Percentiles rank a stretch among this genome's conserved stretches.
These are phyloP conservation scores for Nasonia longicornis DNA, from an alignment of 1,140 invertebrate genomes.

Conservation along the genomic window DNA sequence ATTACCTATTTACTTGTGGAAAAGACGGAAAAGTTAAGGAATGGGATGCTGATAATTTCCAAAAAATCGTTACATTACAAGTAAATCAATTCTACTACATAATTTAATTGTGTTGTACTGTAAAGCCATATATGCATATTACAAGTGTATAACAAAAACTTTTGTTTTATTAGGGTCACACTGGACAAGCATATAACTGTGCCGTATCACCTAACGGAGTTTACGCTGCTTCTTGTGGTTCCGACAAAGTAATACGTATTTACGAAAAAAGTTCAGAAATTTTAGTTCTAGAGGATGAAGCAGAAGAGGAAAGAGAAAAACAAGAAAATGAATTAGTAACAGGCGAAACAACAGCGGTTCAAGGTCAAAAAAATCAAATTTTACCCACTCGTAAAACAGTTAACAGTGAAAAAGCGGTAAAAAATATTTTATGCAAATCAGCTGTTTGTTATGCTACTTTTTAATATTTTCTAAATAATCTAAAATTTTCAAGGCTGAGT, in stretches of 20 bases:
- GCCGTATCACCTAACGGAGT: conserved; percentile 85
- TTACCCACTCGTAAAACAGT: conserved; percentile 91
- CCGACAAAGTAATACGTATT: conserved; percentile 89
- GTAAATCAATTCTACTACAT: conserved; percentile 66
- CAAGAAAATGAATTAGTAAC: conserved; percentile 80
- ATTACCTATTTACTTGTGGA: conserved; percentile 92
- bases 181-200: conserved; percentile 82
- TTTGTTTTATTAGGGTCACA: conserved; percentile 74
- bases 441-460: background rate
- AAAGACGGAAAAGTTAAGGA: conserved; percentile 95
- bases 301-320: conserved; percentile 85
- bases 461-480: conserved; percentile 27
- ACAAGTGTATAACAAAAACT: background rate
- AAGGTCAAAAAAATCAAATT: conserved; percentile 79
- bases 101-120: conserved; percentile 32
- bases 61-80: conserved; percentile 90
- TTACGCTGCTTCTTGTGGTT: conserved; percentile 85
- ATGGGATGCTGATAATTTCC: conserved; percentile 96
- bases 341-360: conserved; percentile 76
- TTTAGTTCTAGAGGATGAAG: conserved; percentile 91
- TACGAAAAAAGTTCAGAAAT: conserved; percentile 91
- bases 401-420: conserved; percentile 90
- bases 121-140: too few relatives aligned
- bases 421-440: conserved; percentile 49
- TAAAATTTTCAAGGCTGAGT: conserved; percentile 78